phyloP scores from a whole-genome alignment of 2,888 invertebrate genomes.

The Conchocele bisecta region DNA sequence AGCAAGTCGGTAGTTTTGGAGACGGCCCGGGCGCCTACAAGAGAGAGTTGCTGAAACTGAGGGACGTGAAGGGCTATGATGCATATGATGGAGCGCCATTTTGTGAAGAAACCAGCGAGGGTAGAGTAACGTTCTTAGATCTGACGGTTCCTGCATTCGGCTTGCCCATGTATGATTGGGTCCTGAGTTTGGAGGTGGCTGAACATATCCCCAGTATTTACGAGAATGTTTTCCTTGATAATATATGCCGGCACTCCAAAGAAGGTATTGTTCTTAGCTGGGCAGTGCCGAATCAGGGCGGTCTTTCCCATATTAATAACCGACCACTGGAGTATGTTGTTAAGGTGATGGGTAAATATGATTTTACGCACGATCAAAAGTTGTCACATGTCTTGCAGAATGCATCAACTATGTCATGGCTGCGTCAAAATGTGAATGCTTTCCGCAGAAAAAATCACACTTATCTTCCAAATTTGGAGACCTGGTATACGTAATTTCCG shows the following conservation, averaged over 20 bases:
- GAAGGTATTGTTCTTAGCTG: slow-evolving; percentile 64
- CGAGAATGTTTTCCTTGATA: slow-evolving; percentile 60
- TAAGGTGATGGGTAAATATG: slow-evolving; percentile 36
- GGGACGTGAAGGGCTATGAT: slow-evolving; percentile 47
- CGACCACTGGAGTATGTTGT: slow-evolving; percentile 49
- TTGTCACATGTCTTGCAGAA: slow-evolving; percentile 32
- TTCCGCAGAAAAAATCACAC: slow-evolving; percentile 32
- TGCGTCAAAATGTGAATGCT: slow-evolving; percentile 52
- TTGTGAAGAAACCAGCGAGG: slow-evolving; percentile 56
- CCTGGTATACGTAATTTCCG: slow-evolving; percentile 34
- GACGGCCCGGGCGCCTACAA: slow-evolving; percentile 67
- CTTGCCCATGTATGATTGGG: slow-evolving; percentile 62
- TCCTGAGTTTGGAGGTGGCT: slow-evolving; percentile 64
- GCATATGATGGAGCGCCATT: slow-evolving; percentile 66
- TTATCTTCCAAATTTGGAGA: slow-evolving; percentile 14
- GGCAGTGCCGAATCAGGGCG: slow-evolving; percentile 62
- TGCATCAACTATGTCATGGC: slow-evolving; percentile 46
- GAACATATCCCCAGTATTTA: slow-evolving; percentile 63
- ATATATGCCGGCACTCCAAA: slow-evolving; percentile 55
- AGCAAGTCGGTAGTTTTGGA: slow-evolving; percentile 63
- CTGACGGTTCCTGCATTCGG: slow-evolving; percentile 65
- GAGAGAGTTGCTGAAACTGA: slow-evolving; percentile 40
- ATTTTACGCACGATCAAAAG: slow-evolving; percentile 38
- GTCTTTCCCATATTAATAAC: slow-evolving; percentile 58
- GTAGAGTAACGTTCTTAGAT: slow-evolving; percentile 61